Conservation (phyloP, 2,888 invertebrate genomes). For the Leucophora obtusa region DNA sequence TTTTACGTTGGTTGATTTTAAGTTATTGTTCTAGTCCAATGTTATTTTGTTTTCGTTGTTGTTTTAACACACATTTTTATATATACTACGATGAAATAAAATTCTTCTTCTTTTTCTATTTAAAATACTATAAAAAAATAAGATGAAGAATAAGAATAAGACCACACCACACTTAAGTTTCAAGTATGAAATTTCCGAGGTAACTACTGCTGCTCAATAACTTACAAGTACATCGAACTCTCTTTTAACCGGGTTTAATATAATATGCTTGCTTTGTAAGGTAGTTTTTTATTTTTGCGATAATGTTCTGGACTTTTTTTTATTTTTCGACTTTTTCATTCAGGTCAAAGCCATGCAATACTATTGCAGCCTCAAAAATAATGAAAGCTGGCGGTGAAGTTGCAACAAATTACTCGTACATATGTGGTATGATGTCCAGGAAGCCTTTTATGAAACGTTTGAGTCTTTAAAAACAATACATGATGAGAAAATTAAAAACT, state of each 20-base stretch:
- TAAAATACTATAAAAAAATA: constrained; percentile 1
- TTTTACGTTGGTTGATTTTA: constrained; percentile 24
- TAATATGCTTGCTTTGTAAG: too few species aligned
- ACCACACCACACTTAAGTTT: background rate
- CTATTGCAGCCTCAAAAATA: too few species aligned
- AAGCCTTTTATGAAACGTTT: too few species aligned
- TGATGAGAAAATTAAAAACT: too few species aligned
- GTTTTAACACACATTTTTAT: background rate
- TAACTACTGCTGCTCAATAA: constrained; percentile 1
- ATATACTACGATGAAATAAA: background rate
- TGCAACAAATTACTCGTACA: too few species aligned
- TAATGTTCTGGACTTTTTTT: too few species aligned
- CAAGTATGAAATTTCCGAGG: constrained; percentile 32
- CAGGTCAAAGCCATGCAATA: too few species aligned
- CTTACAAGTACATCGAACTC: background rate
- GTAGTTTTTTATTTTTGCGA: too few species aligned
- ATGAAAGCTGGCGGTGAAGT: too few species aligned
- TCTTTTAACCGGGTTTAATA: background rate
- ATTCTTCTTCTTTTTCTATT: background rate
- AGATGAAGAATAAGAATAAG: background rate
- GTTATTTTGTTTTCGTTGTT: background rate
- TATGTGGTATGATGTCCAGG: too few species aligned
- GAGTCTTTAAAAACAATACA: too few species aligned
- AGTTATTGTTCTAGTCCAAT: constrained; percentile 20
- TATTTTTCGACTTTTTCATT: too few species aligned